These are phyloP conservation scores for Bagarius yarrelli DNA, from an alignment of 2,113 vertebrate genomes.

Conservation along the genomic window DNA sequence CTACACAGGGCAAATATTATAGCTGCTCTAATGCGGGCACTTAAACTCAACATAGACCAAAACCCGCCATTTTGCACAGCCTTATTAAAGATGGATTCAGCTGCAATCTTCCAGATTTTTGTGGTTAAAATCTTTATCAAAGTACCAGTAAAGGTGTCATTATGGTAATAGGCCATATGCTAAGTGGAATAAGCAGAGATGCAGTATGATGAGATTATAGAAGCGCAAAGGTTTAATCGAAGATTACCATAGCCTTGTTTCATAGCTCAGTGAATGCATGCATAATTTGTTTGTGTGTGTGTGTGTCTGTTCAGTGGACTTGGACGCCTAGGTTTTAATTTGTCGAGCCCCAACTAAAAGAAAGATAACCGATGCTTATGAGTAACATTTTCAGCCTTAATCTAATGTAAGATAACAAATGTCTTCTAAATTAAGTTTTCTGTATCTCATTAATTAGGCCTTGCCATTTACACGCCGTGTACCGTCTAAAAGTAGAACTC, in stretches of 20 bases:
- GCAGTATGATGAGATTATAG: slow-evolving; percentile 62
- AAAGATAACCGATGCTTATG: slow-evolving; percentile 31
- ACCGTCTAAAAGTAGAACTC: neutral
- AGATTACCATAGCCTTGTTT: slow-evolving; percentile 71
- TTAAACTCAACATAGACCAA: slow-evolving; percentile 31
- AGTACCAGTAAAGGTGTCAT: slow-evolving; percentile 50
- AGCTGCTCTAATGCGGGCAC: slow-evolving; percentile 24
- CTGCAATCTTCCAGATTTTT: neutral
- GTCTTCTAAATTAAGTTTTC: slow-evolving; percentile 24
- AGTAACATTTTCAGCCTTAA: slow-evolving; percentile 33
- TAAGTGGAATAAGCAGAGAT: slow-evolving; percentile 59
- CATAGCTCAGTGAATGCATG: slow-evolving; percentile 69
- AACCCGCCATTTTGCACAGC: neutral
- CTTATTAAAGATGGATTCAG: slow-evolving; percentile 14
- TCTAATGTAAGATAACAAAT: slow-evolving; percentile 6
- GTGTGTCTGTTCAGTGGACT: slow-evolving; percentile 28
- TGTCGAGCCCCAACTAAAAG: slow-evolving; percentile 22
- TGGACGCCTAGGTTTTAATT: slow-evolving; percentile 28
- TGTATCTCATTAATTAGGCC: slow-evolving; percentile 17
- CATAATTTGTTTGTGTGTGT: slow-evolving; percentile 50
- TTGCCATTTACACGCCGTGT: neutral
- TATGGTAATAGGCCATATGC: slow-evolving; percentile 67
- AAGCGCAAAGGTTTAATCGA: slow-evolving; percentile 62
- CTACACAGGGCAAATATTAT: slow-evolving; percentile 10
- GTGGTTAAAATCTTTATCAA: slow-evolving; percentile 47